Evolutionary conservation across 2,797 vertebrate species (phyloP).

Genomic region (Coendou prehensilis): DNA sequence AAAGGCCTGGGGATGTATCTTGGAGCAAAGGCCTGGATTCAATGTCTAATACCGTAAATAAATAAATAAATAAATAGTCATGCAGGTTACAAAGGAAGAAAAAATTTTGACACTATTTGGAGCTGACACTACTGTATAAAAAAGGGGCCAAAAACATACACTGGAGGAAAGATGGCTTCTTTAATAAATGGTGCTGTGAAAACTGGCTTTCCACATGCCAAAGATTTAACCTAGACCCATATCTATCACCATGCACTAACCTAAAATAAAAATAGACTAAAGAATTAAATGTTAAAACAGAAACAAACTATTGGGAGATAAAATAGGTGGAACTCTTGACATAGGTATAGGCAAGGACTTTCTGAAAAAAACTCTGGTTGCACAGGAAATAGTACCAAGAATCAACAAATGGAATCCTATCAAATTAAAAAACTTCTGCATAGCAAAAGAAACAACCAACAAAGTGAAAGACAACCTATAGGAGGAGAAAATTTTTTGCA

Average conservation of each 20-base stretch:
- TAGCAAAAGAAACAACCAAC: neutral
- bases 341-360: neutral
- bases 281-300: neutral
- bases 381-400: neutral
- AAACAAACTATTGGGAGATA: neutral
- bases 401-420: neutral
- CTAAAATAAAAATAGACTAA: neutral
- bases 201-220: neutral
- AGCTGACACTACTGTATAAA: neutral
- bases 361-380: neutral
- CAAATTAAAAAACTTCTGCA: neutral
- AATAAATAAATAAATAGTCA: constrained; percentile 52
- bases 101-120: neutral
- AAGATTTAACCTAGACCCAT: neutral
- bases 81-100: neutral
- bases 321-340: neutral
- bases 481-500: neutral
- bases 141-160: neutral
- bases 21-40: neutral
- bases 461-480: neutral
- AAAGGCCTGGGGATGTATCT: neutral
- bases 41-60: neutral
- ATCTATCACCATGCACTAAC: neutral
- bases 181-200: neutral
- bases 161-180: neutral